These are phyloP conservation scores for Anoplophora glabripennis DNA, from an alignment of 1,140 invertebrate species.

Conservation along the genomic window DNA sequence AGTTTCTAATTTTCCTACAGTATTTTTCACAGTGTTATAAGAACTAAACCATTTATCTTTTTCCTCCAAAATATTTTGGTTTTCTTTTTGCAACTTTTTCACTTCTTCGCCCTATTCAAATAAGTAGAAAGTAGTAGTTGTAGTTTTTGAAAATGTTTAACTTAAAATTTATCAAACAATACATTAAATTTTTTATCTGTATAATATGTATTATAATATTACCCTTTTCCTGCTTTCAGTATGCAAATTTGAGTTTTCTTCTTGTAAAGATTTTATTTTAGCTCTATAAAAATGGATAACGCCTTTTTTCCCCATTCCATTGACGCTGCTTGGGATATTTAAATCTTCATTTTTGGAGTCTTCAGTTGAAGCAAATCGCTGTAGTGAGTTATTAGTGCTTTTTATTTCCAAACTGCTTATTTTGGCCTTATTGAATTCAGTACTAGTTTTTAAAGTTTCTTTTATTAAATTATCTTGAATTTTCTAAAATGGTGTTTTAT, in stretches of 20 bases:
- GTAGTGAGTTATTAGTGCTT: not conserved
- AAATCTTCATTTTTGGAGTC: not conserved
- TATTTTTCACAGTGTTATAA: slow-evolving; percentile 35
- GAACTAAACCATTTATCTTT: slow-evolving; percentile 50
- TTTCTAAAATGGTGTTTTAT: slow-evolving; percentile 28
- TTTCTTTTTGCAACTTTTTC: slow-evolving; percentile 49
- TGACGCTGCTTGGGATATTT: slow-evolving; percentile 24
- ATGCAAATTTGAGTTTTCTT: slow-evolving; percentile 48
- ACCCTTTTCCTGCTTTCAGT: slow-evolving; percentile 50
- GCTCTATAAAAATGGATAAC: slow-evolving; percentile 47
- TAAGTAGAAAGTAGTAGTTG: not conserved
- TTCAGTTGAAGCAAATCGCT: not conserved
- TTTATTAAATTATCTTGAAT: slow-evolving; percentile 34
- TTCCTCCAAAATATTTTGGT: slow-evolving; percentile 45
- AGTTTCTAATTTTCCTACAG: slow-evolving; percentile 48
- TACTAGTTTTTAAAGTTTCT: slow-evolving; percentile 21
- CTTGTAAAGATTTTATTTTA: slow-evolving; percentile 50
- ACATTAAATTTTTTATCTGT: not conserved
- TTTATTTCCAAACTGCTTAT: slow-evolving; percentile 15
- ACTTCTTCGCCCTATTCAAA: slow-evolving; percentile 44
- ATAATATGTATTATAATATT: slow-evolving; percentile 8
- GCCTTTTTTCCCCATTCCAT: slow-evolving; percentile 37
- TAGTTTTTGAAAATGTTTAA: not conserved
- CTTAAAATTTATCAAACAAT: not conserved
- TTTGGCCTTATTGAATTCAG: slow-evolving; percentile 8